Conservation (phyloP, 30 jellyfish, hydroid and myxozoan genomes). For the Nemopilema nomurai region DNA sequence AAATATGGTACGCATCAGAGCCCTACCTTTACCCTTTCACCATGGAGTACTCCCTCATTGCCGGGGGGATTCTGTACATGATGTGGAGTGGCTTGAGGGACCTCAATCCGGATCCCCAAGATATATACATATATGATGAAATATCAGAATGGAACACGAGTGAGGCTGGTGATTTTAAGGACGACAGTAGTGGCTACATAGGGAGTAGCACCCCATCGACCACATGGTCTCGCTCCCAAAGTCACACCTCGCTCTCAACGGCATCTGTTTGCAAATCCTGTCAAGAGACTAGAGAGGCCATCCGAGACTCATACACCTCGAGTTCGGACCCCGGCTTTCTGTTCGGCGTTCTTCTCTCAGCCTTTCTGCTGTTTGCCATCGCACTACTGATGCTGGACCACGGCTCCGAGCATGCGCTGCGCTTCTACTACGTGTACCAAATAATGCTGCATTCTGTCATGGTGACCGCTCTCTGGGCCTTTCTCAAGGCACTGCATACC, state of each 20-base stretch:
- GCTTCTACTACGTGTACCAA: constrained; percentile 81
- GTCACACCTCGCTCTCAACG: constrained; percentile 85
- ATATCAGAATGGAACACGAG: constrained; percentile 63
- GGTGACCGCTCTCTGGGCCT: constrained; percentile 84
- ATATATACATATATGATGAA: constrained; percentile 91
- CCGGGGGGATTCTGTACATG: constrained; percentile 92
- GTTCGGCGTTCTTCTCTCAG: constrained; percentile 84
- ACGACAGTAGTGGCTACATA: constrained; percentile 90
- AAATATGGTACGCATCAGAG: constrained; percentile 87
- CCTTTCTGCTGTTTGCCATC: constrained; percentile 75
- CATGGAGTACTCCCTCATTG: constrained; percentile 91
- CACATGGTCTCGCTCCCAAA: constrained; percentile 87
- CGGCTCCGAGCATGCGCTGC: constrained; percentile 80
- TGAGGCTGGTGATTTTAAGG: constrained; percentile 81
- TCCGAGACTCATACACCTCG: constrained; percentile 79
- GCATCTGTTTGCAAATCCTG: constrained; percentile 86
- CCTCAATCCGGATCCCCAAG: constrained; percentile 96
- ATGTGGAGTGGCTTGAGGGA: constrained; percentile 99
- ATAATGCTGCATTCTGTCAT: constrained; percentile 80
- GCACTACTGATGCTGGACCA: constrained; percentile 86
- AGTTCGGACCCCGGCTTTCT: constrained; percentile 95
- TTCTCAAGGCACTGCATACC: constrained; percentile 77
- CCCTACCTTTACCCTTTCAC: constrained; percentile 95
- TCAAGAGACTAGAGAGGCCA: constrained; percentile 81
- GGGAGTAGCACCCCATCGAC: constrained; percentile 85